phyloP scores from a whole-genome alignment of 2,888 invertebrate species.

The Drosophila subsilvestris region DNA sequence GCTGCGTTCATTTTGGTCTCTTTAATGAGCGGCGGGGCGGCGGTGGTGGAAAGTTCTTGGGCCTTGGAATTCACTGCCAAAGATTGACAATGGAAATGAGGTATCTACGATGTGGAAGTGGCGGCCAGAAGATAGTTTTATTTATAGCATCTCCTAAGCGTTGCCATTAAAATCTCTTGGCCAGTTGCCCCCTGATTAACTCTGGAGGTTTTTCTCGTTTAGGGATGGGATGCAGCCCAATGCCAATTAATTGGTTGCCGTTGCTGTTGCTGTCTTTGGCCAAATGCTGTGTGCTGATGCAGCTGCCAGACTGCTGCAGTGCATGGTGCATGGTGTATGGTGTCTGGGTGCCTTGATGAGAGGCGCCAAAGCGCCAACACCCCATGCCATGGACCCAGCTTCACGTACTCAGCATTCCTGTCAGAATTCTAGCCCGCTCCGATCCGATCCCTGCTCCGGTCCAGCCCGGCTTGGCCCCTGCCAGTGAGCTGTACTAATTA shows the following conservation, averaged over 20 bases:
- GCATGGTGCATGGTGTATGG: neutral
- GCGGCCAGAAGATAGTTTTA: constrained; percentile 55
- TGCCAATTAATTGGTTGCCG: constrained; percentile 71
- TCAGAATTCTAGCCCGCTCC: constrained; percentile 51
- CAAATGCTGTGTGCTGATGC: constrained; percentile 52
- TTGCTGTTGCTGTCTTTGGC: constrained; percentile 62
- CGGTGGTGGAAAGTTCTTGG: constrained; percentile 54
- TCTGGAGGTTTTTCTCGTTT: constrained; percentile 35
- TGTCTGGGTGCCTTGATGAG: constrained; percentile 73
- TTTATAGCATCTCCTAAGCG: constrained; percentile 76
- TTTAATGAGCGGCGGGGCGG: constrained; percentile 63
- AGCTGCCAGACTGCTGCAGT: constrained; percentile 16
- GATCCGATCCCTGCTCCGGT: no score
- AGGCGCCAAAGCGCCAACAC: constrained; percentile 80
- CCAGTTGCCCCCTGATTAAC: constrained; percentile 34
- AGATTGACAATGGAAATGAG: constrained; percentile 77
- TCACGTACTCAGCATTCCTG: constrained; percentile 64
- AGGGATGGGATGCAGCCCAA: constrained; percentile 43
- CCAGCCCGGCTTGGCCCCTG: neutral
- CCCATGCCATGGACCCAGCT: constrained; percentile 41
- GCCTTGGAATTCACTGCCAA: constrained; percentile 7
- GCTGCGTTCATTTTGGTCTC: constrained; percentile 32
- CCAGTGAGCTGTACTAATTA: constrained; percentile 68
- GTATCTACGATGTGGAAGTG: constrained; percentile 51
- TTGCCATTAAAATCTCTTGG: constrained; percentile 67